Conservation (phyloP, 2,797 vertebrate genomes). For the Notamacropus eugenii region DNA sequence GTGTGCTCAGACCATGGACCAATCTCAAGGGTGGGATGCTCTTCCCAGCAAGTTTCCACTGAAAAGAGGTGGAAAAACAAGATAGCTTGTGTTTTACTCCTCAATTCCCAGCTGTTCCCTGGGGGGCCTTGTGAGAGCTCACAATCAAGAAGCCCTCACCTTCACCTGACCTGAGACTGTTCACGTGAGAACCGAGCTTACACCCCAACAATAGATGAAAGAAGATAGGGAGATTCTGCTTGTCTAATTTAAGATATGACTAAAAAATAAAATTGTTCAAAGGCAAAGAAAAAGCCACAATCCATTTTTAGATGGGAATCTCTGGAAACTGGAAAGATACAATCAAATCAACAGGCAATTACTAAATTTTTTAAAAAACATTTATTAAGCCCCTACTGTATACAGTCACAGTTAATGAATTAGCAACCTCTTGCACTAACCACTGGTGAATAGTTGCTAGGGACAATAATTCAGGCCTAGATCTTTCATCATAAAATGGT, state of each 20-base stretch:
- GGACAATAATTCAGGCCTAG: neutral
- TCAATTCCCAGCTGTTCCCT: too few relatives aligned
- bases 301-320: constrained; percentile 11
- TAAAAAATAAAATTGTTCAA: constrained; percentile 26
- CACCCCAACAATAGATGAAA: neutral
- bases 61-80: too few relatives aligned
- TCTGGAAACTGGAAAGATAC: constrained; percentile 53
- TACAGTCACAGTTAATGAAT: neutral
- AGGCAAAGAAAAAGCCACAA: constrained; percentile 62
- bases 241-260: neutral
- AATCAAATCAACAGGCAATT: neutral
- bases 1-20: too few relatives aligned
- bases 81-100: too few relatives aligned
- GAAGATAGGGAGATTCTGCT: neutral
- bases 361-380: neutral
- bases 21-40: too few relatives aligned
- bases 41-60: too few relatives aligned
- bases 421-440: neutral
- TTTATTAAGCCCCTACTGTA: neutral
- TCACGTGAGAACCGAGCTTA: too few relatives aligned
- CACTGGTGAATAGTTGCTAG: neutral
- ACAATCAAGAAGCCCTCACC: too few relatives aligned
- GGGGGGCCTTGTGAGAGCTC: too few relatives aligned
- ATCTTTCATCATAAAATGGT: neutral
- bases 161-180: too few relatives aligned